These are phyloP conservation scores for Micrasema minimum DNA, from an alignment of 1,140 invertebrate species.

Conservation along the genomic window DNA sequence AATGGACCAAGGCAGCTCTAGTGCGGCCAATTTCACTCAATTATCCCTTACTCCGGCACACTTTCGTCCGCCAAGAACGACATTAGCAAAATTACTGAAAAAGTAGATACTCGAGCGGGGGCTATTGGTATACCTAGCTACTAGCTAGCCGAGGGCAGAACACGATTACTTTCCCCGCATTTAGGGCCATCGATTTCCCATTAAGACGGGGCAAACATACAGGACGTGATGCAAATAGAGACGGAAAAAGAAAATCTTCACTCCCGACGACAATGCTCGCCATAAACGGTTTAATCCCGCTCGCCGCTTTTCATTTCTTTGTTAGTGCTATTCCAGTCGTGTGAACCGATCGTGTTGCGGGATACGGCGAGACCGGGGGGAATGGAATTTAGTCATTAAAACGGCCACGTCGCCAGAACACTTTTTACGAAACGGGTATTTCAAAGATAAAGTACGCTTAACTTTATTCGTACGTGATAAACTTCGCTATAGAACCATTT, in stretches of 20 bases:
- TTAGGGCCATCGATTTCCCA: slow-evolving; percentile 48
- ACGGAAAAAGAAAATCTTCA: slow-evolving; percentile 34
- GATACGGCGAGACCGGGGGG: not conserved
- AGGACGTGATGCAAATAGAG: slow-evolving; percentile 27
- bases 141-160: too few relatives aligned
- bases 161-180: slow-evolving; percentile 31
- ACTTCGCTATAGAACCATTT: slow-evolving; percentile 7
- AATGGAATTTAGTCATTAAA: slow-evolving; percentile 30
- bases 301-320: slow-evolving; percentile 5
- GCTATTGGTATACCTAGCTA: too few relatives aligned
- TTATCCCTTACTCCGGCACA: slow-evolving; percentile 49
- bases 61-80: slow-evolving; percentile 27
- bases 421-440: slow-evolving; percentile 21
- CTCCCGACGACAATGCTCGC: slow-evolving; percentile 20
- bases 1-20: slow-evolving; percentile 48
- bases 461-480: slow-evolving; percentile 22
- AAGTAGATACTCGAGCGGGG: slow-evolving; percentile 13
- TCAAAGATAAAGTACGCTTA: slow-evolving; percentile 15
- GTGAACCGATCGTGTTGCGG: slow-evolving; percentile 12
- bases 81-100: slow-evolving; percentile 41
- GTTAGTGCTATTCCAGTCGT: slow-evolving; percentile 5
- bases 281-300: slow-evolving; percentile 27
- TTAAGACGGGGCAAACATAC: slow-evolving; percentile 35
- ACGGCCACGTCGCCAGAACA: slow-evolving; percentile 11
- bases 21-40: slow-evolving; percentile 49